Percentiles rank a stretch among this genome's conserved stretches.
Evolutionary conservation across 2,797 vertebrate species (phyloP).

Genomic region (Spea hammondii): DNA sequence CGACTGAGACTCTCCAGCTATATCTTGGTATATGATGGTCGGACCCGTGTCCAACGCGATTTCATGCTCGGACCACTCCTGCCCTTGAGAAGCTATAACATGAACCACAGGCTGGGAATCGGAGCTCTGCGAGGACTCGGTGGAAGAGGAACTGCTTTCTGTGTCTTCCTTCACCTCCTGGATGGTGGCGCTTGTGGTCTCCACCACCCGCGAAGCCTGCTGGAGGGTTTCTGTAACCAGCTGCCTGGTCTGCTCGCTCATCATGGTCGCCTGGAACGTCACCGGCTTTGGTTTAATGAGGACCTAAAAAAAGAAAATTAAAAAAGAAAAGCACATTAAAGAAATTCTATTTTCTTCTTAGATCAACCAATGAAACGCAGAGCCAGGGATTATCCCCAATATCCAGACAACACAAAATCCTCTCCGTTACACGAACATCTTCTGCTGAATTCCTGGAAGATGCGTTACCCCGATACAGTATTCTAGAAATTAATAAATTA

Average conservation of each 20-base stretch:
- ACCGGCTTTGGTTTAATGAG: conserved; percentile 98
- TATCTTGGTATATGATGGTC: conserved; percentile 93
- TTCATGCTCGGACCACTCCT: conserved; percentile 96
- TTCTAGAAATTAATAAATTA: no score
- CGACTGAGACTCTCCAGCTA: conserved; percentile 87
- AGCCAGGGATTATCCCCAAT: no score
- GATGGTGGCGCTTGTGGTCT: conserved; percentile 68
- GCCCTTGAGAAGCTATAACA: conserved; percentile 88
- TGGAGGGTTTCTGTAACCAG: conserved; percentile 94
- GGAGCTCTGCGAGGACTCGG: conserved; percentile 74
- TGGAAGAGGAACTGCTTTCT: conserved; percentile 73
- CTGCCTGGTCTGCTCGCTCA: conserved; percentile 94
- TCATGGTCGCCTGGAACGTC: conserved; percentile 88
- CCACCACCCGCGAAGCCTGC: conserved; percentile 83
- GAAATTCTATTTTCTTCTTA: no score
- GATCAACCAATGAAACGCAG: no score
- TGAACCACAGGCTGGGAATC: conserved; percentile 90
- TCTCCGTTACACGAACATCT: no score
- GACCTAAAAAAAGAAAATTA: conserved; percentile 71
- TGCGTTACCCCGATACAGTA: no score
- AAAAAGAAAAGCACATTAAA: background rate
- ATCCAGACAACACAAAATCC: no score
- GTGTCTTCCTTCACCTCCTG: conserved; percentile 85
- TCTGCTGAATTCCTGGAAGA: no score
- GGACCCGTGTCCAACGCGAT: conserved; percentile 88